Conservation (phyloP, 1,140 invertebrate genomes). For the Euura saliciscinereae region DNA sequence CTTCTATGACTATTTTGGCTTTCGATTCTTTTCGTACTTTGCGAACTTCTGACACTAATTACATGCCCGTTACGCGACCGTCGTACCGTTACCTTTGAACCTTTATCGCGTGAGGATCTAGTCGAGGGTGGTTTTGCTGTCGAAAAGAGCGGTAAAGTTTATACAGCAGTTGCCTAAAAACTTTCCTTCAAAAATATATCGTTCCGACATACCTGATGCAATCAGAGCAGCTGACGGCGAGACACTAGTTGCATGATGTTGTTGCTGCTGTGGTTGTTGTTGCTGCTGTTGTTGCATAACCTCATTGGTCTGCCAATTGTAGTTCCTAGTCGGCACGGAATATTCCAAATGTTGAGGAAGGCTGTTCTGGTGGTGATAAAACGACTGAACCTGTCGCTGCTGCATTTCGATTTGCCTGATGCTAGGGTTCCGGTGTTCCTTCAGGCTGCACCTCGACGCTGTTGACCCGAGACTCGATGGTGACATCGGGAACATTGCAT, state of each 20-base stretch:
- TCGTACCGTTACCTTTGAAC: too few species aligned
- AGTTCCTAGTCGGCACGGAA: background rate
- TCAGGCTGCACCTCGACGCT: conserved; percentile 25
- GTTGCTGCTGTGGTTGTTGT: background rate
- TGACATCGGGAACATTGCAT: conserved; percentile 24
- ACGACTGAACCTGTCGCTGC: background rate
- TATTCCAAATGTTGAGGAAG: background rate
- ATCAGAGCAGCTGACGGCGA: background rate
- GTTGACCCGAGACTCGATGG: conserved; percentile 28
- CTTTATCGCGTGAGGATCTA: too few species aligned
- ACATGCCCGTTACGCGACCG: too few species aligned
- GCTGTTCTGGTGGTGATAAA: background rate
- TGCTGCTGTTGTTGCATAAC: background rate
- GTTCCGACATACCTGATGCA: background rate
- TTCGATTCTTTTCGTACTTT: too few species aligned
- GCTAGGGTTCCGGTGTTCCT: background rate
- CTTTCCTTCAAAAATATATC: too few species aligned
- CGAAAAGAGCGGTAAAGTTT: too few species aligned
- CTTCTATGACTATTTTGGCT: too few species aligned
- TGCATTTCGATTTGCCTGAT: background rate
- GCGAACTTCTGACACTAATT: too few species aligned
- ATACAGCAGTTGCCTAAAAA: too few species aligned
- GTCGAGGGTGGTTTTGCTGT: too few species aligned
- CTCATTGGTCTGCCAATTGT: background rate
- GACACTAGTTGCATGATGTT: background rate